A percentile compares a stretch with the other conserved stretches of the same genome.
phyloP scores from a whole-genome alignment of 2,113 vertebrate genomes.

The Gadus macrocephalus region DNA sequence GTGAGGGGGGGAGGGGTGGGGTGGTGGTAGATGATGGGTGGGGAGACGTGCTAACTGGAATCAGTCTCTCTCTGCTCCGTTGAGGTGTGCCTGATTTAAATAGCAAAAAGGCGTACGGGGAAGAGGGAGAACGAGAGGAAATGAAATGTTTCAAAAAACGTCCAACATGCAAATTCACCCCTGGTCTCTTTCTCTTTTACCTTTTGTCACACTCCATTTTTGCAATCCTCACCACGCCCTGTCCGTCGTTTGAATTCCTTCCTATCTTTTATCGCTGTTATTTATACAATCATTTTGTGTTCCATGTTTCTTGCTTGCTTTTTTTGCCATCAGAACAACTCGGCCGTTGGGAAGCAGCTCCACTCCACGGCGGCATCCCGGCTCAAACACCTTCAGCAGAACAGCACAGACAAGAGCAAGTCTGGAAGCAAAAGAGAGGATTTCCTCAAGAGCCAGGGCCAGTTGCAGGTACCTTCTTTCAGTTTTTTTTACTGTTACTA shows the following conservation, averaged over 20 bases:
- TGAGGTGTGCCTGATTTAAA: too few species aligned
- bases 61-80: too few species aligned
- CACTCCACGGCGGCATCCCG: conserved; percentile 81
- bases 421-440: conserved; percentile 83
- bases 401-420: conserved; percentile 89
- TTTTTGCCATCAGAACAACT: conserved; percentile 55
- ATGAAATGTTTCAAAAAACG: too few species aligned
- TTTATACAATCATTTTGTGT: background rate
- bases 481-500: too few species aligned
- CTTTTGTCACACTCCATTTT: background rate
- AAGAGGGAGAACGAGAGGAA: too few species aligned
- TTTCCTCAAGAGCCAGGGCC: conserved; percentile 88
- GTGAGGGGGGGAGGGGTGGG: too few species aligned
- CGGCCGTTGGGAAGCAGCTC: conserved; percentile 78
- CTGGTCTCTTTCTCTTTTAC: background rate
- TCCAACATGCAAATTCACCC: conserved; percentile 4
- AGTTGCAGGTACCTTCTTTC: conserved; percentile 83
- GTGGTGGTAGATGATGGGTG: too few species aligned
- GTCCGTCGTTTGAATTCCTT: background rate
- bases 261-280: background rate
- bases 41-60: too few species aligned
- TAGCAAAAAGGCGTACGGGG: too few species aligned
- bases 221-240: background rate
- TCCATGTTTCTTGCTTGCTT: background rate
- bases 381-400: conserved; percentile 88